Base-by-base conservation (phyloP, 2,888 invertebrate species). In the Aethes cnicana region DNA sequence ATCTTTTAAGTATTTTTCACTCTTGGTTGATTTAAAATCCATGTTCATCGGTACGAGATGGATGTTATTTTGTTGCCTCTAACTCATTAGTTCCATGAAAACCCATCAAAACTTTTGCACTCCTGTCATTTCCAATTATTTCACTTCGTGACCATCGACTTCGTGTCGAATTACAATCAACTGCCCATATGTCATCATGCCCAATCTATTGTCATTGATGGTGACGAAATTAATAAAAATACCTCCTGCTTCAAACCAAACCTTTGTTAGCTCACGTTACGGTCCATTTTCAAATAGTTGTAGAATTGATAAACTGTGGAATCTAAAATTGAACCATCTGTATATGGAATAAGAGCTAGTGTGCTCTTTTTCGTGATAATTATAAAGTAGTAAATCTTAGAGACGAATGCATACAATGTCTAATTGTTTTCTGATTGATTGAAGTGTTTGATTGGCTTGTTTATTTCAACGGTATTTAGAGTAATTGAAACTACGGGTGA, bases 101-200 rank as follows among this genome's bases (percentile, higher is more conserved):
- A n/a, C n/a, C n/a, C n/a, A 26, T 26, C 4, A 9, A 9, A 26
- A 26, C n/a, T 4, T 9, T 9, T 26, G 26, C n/a, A 9, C 5
- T 2, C 3, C 26, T 9, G 26, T 26, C 26, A 5, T 12, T 3
- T 21, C 3, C 14, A 20, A 14, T 8, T 3, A 9, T 32, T 21
- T 16, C 14, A 32, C 23, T 9, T n/a, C 32, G 2, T 32, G 23
- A 43, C 23, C 32, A 33, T 43, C 43, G 30, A 47, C 37, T 37
- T 49, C 47, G 46, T 62, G 63, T 61, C 62, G 54, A 66, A 68
- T 69, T 56, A 44, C 58, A 46, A 62, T 65, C 59, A 55, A 59
- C 43, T 50, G 44, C 39, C 42, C 52, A 42, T 30, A 20, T 53
- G 50, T 47, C 43, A 52, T 48, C 42, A 30, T 37, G 16, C 44